Percentiles rank a stretch among this genome's conserved stretches.
These are phyloP conservation scores for Lepus timidus DNA, from an alignment of 2,113 vertebrate species.

Conservation along the genomic window DNA sequence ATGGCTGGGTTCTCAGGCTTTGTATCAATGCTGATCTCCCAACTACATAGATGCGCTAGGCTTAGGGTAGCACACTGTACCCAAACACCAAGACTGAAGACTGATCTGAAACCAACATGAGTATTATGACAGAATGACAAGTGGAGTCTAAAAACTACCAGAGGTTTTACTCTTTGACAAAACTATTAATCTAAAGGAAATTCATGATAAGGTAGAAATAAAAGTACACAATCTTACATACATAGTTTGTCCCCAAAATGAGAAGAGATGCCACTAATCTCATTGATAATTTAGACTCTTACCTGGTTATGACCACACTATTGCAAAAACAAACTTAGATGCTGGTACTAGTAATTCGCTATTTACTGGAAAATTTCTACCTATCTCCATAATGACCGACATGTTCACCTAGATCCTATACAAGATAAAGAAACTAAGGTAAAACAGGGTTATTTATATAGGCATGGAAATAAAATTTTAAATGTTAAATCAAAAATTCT, in stretches of 20 bases:
- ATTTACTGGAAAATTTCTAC: slow-evolving; percentile 12
- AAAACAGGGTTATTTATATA: neutral
- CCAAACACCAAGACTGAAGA: neutral
- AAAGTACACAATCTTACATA: slow-evolving; percentile 8
- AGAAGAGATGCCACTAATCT: neutral
- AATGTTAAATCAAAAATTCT: neutral
- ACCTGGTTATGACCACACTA: neutral
- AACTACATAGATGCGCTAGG: neutral
- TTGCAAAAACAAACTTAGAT: neutral
- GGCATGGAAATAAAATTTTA: slow-evolving; percentile 37
- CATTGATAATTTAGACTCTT: neutral
- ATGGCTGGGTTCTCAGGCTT: neutral
- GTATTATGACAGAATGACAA: neutral
- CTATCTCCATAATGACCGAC: neutral
- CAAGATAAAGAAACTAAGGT: neutral
- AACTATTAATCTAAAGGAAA: slow-evolving; percentile 12
- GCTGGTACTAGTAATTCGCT: neutral
- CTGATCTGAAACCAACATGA: neutral
- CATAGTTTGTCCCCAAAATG: neutral
- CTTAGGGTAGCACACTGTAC: neutral
- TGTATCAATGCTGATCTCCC: neutral
- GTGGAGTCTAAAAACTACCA: neutral
- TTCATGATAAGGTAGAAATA: neutral
- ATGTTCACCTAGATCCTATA: neutral
- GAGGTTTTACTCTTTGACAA: neutral